Percentiles rank a stretch among this genome's conserved stretches.
phyloP scores from a whole-genome alignment of 2,113 vertebrate species.

The Emberiza fucata region DNA sequence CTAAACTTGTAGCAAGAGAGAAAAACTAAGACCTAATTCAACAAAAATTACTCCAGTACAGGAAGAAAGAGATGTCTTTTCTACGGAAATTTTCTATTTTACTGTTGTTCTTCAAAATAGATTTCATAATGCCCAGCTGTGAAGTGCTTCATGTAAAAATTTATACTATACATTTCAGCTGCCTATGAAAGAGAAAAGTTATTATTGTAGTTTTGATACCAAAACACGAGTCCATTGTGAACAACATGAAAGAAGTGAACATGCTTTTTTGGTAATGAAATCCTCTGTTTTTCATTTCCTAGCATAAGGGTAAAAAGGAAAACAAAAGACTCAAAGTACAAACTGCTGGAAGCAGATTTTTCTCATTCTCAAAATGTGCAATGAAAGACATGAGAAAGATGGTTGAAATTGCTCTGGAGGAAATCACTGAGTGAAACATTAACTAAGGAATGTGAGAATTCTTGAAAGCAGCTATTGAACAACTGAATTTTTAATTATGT shows the following conservation, averaged over 20 bases:
- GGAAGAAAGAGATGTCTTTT: not conserved
- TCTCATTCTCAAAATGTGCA: not conserved
- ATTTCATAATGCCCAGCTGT: not conserved
- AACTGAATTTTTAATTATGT: not conserved
- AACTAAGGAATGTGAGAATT: not conserved
- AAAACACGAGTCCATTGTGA: not conserved
- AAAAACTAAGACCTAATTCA: not conserved
- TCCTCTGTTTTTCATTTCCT: not conserved
- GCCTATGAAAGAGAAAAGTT: not conserved
- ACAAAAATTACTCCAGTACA: not conserved
- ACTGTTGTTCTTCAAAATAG: not conserved
- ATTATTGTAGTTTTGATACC: not conserved
- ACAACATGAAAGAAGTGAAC: not conserved
- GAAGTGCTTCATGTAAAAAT: not conserved
- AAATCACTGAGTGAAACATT: not conserved
- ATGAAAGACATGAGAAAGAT: not conserved
- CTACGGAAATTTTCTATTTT: not conserved
- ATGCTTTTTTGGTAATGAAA: not conserved
- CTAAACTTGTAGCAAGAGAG: not conserved
- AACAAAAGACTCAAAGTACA: not conserved
- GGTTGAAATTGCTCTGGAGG: not conserved
- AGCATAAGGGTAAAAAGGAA: not conserved
- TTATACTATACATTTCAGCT: not conserved
- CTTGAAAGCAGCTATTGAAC: conserved; percentile 1
- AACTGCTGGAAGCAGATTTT: not conserved